Conservation (phyloP, 2,888 invertebrate genomes). For the Dasysyrphus albostriatus region DNA sequence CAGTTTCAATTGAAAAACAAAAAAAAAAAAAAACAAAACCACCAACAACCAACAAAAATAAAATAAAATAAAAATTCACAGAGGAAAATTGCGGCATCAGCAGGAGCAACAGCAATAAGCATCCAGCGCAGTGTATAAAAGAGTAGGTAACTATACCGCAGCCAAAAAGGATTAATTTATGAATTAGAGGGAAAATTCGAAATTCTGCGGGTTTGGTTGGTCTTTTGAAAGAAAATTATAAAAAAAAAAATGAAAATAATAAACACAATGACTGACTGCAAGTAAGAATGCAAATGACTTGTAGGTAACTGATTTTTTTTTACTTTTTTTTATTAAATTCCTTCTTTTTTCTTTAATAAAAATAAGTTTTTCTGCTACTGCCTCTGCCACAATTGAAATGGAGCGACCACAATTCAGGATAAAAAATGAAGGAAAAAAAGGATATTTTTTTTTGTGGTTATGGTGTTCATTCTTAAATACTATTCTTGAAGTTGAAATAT, state of each 20-base stretch:
- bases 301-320: slow-evolving; percentile 20
- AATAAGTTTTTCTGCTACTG: not conserved
- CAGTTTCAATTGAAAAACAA: slow-evolving; percentile 4
- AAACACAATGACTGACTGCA: slow-evolving; percentile 43
- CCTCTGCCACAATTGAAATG: slow-evolving; percentile 37
- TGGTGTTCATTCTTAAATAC: slow-evolving; percentile 18
- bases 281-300: slow-evolving; percentile 62
- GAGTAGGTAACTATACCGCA: not conserved
- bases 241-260: slow-evolving; percentile 5
- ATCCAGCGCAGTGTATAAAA: not conserved
- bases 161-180: slow-evolving; percentile 51
- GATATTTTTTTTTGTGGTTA: not conserved
- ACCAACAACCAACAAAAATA: slow-evolving; percentile 10
- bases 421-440: not conserved
- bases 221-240: slow-evolving; percentile 9
- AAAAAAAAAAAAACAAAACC: slow-evolving; percentile 8
- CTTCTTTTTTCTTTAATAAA: not conserved
- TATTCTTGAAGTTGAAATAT: slow-evolving; percentile 16
- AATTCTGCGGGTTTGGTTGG: slow-evolving; percentile 37
- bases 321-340: not conserved
- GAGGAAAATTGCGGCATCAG: slow-evolving; percentile 36
- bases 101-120: not conserved
- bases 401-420: slow-evolving; percentile 35
- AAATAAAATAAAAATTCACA: slow-evolving; percentile 17
- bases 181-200: slow-evolving; percentile 45